phyloP scores from a whole-genome alignment of 1,140 invertebrate genomes.

The Batillaria attramentaria region DNA sequence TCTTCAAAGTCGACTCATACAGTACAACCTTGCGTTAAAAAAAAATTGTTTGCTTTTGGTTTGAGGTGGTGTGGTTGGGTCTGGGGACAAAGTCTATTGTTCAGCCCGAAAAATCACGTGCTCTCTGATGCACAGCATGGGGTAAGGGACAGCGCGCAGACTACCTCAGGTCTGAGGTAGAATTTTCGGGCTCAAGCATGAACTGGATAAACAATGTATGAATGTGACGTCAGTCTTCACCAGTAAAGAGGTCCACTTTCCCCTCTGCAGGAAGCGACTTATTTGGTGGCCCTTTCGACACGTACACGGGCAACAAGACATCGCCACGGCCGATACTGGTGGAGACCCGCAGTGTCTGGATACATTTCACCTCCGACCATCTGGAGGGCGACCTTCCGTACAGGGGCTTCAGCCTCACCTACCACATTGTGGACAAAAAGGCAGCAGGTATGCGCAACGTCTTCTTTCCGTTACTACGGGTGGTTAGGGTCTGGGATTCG shows the following conservation, averaged over 20 bases:
- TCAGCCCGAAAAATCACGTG: too few relatives aligned
- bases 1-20: too few relatives aligned
- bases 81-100: neutral
- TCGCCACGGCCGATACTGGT: neutral
- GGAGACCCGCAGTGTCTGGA: constrained; percentile 23
- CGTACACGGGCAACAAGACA: constrained; percentile 28
- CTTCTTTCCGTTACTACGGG: neutral
- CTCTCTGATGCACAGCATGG: too few relatives aligned
- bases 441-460: neutral
- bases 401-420: constrained; percentile 27
- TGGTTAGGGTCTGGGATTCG: neutral
- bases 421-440: neutral
- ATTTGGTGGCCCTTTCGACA: constrained; percentile 29
- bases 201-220: neutral
- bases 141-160: too few relatives aligned
- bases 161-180: too few relatives aligned
- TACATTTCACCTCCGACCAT: constrained; percentile 34
- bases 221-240: neutral
- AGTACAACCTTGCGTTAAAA: neutral
- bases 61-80: too few relatives aligned
- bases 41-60: neutral
- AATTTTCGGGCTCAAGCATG: neutral
- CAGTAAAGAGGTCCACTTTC: neutral
- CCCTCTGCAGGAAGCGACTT: constrained; percentile 17
- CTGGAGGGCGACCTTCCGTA: neutral